These are phyloP conservation scores for Gonatopus flavifemur DNA, from an alignment of 1,140 invertebrate genomes.

Conservation along the genomic window DNA sequence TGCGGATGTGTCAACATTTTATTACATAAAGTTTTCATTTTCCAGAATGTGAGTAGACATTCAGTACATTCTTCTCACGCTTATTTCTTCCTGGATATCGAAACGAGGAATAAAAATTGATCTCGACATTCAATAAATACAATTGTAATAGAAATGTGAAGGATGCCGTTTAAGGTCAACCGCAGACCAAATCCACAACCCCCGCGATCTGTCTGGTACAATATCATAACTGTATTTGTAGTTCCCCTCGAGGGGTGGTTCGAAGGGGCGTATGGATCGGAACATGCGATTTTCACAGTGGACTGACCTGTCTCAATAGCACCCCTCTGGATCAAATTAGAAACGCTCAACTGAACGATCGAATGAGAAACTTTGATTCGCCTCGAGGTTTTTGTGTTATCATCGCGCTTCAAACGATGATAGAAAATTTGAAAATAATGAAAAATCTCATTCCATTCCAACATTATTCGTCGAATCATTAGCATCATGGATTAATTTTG, in stretches of 20 bases:
- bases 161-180: neutral
- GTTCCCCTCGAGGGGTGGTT: conserved; percentile 4
- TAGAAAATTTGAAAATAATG: too few species aligned
- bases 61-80: too few species aligned
- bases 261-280: neutral
- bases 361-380: conserved; percentile 38
- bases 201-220: conserved; percentile 12
- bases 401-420: too few species aligned
- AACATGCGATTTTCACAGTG: conserved; percentile 36
- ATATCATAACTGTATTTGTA: conserved; percentile 31
- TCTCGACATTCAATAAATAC: neutral
- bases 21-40: too few species aligned
- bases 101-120: too few species aligned
- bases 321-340: conserved; percentile 36
- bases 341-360: conserved; percentile 27
- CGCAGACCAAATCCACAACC: conserved; percentile 17
- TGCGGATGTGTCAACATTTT: too few species aligned
- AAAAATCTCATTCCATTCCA: too few species aligned
- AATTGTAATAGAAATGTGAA: neutral
- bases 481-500: too few species aligned
- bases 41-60: too few species aligned
- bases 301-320: conserved; percentile 40
- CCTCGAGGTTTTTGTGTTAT: conserved; percentile 26
- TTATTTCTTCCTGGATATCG: too few species aligned
- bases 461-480: too few species aligned